A percentile compares a stretch with the other conserved stretches of the same genome.
Conservation (phyloP, 2,888 invertebrate genomes). For the Gnatocerus cornutus region DNA sequence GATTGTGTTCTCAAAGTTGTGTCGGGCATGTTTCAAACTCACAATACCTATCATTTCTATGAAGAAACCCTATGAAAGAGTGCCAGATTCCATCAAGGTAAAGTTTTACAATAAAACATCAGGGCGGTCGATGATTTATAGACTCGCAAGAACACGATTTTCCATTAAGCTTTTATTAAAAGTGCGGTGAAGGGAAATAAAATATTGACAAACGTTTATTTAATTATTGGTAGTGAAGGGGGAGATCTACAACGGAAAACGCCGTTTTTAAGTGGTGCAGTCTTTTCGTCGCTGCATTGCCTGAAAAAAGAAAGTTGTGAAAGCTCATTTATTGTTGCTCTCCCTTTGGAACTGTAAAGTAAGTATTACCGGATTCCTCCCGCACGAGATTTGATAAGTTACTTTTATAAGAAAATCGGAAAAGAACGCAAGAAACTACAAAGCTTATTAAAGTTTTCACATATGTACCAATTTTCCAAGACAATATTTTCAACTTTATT, state of each 20-base stretch:
- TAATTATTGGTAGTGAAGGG: constrained; percentile 1
- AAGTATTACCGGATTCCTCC: constrained; percentile 18
- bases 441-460: constrained; percentile 45
- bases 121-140: constrained; percentile 28
- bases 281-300: background rate
- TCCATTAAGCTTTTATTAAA: constrained; percentile 35
- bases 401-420: constrained; percentile 36
- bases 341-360: constrained; percentile 34
- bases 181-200: constrained; percentile 11
- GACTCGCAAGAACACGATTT: constrained; percentile 24
- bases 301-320: constrained; percentile 13
- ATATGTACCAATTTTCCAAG: constrained; percentile 38
- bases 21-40: constrained; percentile 42
- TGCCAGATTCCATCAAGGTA: constrained; percentile 46
- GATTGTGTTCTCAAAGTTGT: constrained; percentile 62
- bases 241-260: background rate
- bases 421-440: constrained; percentile 28
- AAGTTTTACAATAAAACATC: constrained; percentile 45
- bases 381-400: constrained; percentile 36
- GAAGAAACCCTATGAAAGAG: constrained; percentile 38
- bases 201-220: constrained; percentile 28
- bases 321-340: constrained; percentile 22
- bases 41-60: constrained; percentile 47
- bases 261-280: background rate
- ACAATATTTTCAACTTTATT: constrained; percentile 35